A percentile compares a stretch with the other conserved stretches of the same genome.
Conservation (phyloP, 2,888 invertebrate species). For the Dendrolimus pini region DNA sequence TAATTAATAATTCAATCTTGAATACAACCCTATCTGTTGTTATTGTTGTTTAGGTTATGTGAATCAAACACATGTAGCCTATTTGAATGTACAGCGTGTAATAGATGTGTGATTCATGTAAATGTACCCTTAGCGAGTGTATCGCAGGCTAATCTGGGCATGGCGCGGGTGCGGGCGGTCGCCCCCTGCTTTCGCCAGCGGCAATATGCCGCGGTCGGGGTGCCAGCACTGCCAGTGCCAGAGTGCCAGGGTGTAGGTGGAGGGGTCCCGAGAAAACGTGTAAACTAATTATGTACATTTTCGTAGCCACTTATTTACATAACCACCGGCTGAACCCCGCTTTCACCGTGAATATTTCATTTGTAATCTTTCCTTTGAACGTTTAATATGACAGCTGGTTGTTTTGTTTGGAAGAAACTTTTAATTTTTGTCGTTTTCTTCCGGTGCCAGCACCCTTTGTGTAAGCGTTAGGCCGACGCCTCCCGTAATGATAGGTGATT, state of each 20-base stretch:
- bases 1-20: constrained; percentile 35
- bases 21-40: constrained; percentile 51
- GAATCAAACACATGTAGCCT: constrained; percentile 62
- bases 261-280: constrained; percentile 67
- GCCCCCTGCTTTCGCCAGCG: constrained; percentile 11
- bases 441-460: constrained; percentile 57
- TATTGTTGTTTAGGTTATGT: constrained; percentile 55
- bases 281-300: constrained; percentile 77
- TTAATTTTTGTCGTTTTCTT: constrained; percentile 70
- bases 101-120: constrained; percentile 71
- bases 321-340: constrained; percentile 69
- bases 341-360: constrained; percentile 77
- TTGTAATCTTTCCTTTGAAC: constrained; percentile 74
- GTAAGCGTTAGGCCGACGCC: constrained; percentile 54
- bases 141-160: constrained; percentile 60
- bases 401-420: constrained; percentile 72
- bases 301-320: constrained; percentile 76
- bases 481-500: constrained; percentile 70
- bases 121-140: constrained; percentile 70
- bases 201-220: constrained; percentile 55
- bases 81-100: constrained; percentile 55
- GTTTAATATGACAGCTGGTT: constrained; percentile 74
- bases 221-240: constrained; percentile 3
- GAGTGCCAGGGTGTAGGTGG: constrained; percentile 14
- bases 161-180: constrained; percentile 14